Base-by-base conservation (phyloP, 2,888 invertebrate species). In the Synergus japonicus region DNA sequence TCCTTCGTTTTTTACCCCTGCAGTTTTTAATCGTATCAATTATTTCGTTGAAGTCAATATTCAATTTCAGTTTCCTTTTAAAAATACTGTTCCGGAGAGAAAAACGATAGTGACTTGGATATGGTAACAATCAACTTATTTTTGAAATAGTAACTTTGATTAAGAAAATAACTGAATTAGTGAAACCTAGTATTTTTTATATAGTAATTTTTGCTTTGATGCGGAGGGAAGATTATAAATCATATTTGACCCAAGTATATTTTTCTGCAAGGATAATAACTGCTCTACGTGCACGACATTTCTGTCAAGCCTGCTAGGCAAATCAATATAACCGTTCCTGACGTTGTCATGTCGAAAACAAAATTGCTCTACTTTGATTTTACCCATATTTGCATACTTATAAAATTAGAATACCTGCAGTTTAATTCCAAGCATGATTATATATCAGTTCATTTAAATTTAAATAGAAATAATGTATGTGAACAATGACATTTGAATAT, bases 221-320 rank as follows among this genome's bases (percentile, higher is more conserved):
- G 73, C 37, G 18, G 58, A 37, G 18, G 18, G 41, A 73, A 54
- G 73, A 73, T 73, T 54, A 73, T n/a, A 73, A 58, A 73, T 73
- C 41, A 54, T 73, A 73, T 29, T 73, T 37, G 49, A 73, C 41
- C 54, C n/a, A 73, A 73, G 54, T 18, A 54, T 73, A 54, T 73
- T 73, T 73, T 73, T 73, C 73, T 73, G 49, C 54, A 73, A 73
- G 73, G 73, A n/a, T 54, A 73, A 73, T 73, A 73, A 73, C 49
- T 73, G 73, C 37, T 49, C 73, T 73, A 73, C 73, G 37, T 73
- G 73, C 73, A 73, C 73, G 73, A 73, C 73, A 73, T 73, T 73
- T 73, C 73, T 73, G 73, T 73, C 54, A 54, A 73, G 37, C 37
- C 37, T n/a, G 54, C 54, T 73, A 37, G 29, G 54, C 73, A 73